phyloP scores from a whole-genome alignment of 1,140 invertebrate genomes.

The Parapsyche elsis region DNA sequence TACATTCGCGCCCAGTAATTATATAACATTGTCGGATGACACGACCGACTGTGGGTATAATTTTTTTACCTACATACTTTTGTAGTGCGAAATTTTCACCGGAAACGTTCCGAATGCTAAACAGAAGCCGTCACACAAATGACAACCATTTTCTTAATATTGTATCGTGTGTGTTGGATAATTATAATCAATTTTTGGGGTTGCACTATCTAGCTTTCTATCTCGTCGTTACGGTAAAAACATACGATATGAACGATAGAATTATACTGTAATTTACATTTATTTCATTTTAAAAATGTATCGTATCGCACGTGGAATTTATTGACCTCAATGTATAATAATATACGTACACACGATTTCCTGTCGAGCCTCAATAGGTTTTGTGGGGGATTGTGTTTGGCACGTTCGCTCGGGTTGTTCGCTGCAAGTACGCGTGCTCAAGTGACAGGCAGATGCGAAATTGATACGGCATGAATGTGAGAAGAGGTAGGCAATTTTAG shows the following conservation, averaged over 20 bases:
- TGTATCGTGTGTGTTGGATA: neutral
- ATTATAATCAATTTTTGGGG: too few species aligned
- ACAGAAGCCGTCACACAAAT: neutral
- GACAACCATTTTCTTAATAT: neutral
- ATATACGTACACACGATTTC: neutral
- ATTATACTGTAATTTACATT: neutral
- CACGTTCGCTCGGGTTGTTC: neutral
- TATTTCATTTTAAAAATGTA: too few species aligned
- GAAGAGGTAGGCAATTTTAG: neutral
- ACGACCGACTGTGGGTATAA: too few species aligned
- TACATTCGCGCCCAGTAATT: too few species aligned
- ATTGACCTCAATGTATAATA: neutral
- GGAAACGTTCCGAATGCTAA: too few species aligned
- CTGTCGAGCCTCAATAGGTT: neutral
- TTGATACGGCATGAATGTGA: conserved; percentile 27
- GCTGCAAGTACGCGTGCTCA: conserved; percentile 33
- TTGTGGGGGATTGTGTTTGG: neutral
- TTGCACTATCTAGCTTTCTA: too few species aligned
- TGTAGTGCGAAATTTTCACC: too few species aligned
- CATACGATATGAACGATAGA: neutral
- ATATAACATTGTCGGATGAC: too few species aligned
- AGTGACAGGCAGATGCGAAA: conserved; percentile 33
- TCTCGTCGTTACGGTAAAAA: too few species aligned
- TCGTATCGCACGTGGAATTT: neutral
- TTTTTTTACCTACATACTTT: too few species aligned